Conservation (phyloP, 1,140 invertebrate species). For the Drosophila busckii region DNA sequence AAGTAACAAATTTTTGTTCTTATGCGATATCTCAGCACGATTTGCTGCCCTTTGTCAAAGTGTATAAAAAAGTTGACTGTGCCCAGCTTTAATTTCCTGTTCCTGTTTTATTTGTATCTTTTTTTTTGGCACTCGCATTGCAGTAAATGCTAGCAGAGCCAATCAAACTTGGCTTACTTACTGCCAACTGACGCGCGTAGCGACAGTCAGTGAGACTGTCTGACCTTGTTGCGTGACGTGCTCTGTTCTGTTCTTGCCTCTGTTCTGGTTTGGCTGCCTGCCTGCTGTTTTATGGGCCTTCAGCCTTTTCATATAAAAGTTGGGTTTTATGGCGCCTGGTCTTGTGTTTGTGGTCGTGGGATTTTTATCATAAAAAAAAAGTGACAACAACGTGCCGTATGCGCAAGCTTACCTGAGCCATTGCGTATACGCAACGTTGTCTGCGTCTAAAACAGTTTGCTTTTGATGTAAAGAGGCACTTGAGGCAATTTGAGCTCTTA, state of each 20-base stretch:
- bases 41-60: background rate
- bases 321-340: slow-evolving; percentile 59
- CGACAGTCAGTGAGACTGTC: slow-evolving; percentile 10
- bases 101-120: slow-evolving; percentile 29
- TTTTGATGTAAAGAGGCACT: slow-evolving; percentile 69
- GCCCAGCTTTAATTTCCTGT: no score
- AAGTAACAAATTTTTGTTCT: no score
- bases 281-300: slow-evolving; percentile 55
- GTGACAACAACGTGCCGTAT: slow-evolving; percentile 51
- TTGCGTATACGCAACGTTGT: slow-evolving; percentile 50
- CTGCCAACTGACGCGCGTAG: slow-evolving; percentile 28
- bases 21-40: no score
- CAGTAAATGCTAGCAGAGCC: slow-evolving; percentile 22
- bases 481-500: slow-evolving; percentile 61
- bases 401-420: slow-evolving; percentile 32
- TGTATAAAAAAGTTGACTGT: no score
- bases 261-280: no score
- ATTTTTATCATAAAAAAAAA: slow-evolving; percentile 37
- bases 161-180: slow-evolving; percentile 26
- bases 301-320: slow-evolving; percentile 60
- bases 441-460: slow-evolving; percentile 41
- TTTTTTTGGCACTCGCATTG: slow-evolving; percentile 21
- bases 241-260: slow-evolving; percentile 67
- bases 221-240: slow-evolving; percentile 54
- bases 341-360: no score